Base-by-base conservation (phyloP, 2,113 vertebrate genomes). In the Pollimyrus isidori region DNA sequence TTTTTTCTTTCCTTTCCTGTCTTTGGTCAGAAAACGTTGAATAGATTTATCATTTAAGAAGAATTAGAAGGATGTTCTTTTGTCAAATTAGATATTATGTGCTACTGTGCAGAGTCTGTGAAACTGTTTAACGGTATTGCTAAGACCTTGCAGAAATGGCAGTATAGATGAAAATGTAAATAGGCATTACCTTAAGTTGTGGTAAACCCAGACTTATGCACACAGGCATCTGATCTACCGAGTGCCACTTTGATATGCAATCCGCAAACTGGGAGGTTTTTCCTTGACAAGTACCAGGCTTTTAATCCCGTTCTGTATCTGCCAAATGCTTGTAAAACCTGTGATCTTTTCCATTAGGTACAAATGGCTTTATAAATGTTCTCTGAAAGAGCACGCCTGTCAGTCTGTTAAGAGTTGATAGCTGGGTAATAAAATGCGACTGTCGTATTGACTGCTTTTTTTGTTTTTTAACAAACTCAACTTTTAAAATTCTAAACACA, bases 381-480 rank as follows among this genome's bases (percentile, higher is more conserved):
- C 50, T 30, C 48, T 62, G 52, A 13, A 52, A 90, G 45, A n/a
- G 49, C 52, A 39, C 1, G n/a, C 1, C 86, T 53, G 86, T 53
- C 86, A 87, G 15, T 86, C 89, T 86, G 88, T 80, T 91, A 83
- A n/a, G 86, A 92, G 90, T 90, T 90, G 91, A 93, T 89, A 86
- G n/a, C 21, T 49, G 45, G 45, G n/a, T 86, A 86, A 86, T 86
- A 46, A 86, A 85, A 86, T 86, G 86, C 30, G 45, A 35, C 21
- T 46, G 35, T 35, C n/a, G 11, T 56, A 84, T 89, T 89, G 88
- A 58, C 80, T 58, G 19, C 42, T 21, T 35, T 35, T 35, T 73
- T 73, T 42, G 1, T 42, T 80, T 42, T 65, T 69, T 50, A 30
- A 69, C 35, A 11, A 13, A 83, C 58, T 62, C 39, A 30, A 49